These are phyloP conservation scores for Coenonympha glycerion DNA, from an alignment of 2,888 invertebrate species.

Conservation along the genomic window DNA sequence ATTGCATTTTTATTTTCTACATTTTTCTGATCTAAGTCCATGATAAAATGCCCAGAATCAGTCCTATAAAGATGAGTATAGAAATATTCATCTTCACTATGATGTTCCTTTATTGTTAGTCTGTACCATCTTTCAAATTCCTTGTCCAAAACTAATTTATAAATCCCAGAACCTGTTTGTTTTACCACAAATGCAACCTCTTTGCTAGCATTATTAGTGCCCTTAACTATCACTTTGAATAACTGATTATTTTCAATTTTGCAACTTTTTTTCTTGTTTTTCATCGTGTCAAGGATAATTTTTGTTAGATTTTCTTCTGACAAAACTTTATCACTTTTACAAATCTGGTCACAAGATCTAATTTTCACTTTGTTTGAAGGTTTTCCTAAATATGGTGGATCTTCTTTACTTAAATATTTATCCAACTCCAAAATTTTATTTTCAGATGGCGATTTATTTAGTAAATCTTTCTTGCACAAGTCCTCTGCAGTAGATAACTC, in stretches of 20 bases:
- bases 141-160: slow-evolving; percentile 48
- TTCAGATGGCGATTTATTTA: slow-evolving; percentile 20
- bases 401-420: neutral
- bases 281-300: slow-evolving; percentile 1
- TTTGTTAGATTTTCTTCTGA: slow-evolving; percentile 3
- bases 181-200: slow-evolving; percentile 42
- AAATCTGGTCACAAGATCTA: neutral
- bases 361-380: neutral
- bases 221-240: slow-evolving; percentile 38
- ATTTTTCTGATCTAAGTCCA: slow-evolving; percentile 34
- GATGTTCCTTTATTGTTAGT: slow-evolving; percentile 32
- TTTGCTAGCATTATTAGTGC: slow-evolving; percentile 22
- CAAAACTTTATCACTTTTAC: slow-evolving; percentile 1
- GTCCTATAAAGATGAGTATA: slow-evolving; percentile 38
- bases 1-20: slow-evolving; percentile 31
- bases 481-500: neutral
- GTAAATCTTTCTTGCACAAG: slow-evolving; percentile 14
- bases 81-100: slow-evolving; percentile 34
- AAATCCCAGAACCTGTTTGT: slow-evolving; percentile 45
- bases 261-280: neutral
- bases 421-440: neutral
- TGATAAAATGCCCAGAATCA: slow-evolving; percentile 39
- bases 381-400: neutral
- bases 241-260: slow-evolving; percentile 13
- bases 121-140: slow-evolving; percentile 49